Conservation (phyloP, 2,888 invertebrate genomes). For the Agriopis aurantiaria region DNA sequence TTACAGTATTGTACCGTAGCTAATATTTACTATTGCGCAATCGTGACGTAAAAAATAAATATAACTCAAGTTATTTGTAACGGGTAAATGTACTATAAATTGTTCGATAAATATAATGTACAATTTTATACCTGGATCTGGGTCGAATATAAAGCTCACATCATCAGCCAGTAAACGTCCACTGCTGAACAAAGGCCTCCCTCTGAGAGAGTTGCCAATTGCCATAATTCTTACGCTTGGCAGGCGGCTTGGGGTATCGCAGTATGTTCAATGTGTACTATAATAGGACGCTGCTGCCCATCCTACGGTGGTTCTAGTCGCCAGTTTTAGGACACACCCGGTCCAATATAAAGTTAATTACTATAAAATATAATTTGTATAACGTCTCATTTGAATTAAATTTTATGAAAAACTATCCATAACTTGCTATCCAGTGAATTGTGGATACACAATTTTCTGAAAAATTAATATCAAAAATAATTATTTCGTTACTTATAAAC, state of each 20-base stretch:
- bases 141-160: background rate
- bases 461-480: background rate
- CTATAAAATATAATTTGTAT: too few species aligned
- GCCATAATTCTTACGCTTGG: too few species aligned
- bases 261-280: too few species aligned
- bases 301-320: too few species aligned
- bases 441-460: background rate
- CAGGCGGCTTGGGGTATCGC: too few species aligned
- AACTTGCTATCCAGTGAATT: background rate
- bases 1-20: constrained; percentile 4
- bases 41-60: constrained; percentile 22
- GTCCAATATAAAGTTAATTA: too few species aligned
- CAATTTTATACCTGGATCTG: background rate
- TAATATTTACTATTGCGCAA: constrained; percentile 25
- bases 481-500: background rate
- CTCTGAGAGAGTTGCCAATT: too few species aligned
- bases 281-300: too few species aligned
- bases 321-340: too few species aligned
- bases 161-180: too few species aligned
- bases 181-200: too few species aligned
- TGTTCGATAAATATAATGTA: background rate
- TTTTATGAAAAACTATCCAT: background rate
- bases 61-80: constrained; percentile 9
- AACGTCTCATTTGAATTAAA: background rate
- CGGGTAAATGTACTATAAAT: constrained; percentile 4